Conservation (phyloP, 2,113 vertebrate species). For the Lagenorhynchus albirostris region DNA sequence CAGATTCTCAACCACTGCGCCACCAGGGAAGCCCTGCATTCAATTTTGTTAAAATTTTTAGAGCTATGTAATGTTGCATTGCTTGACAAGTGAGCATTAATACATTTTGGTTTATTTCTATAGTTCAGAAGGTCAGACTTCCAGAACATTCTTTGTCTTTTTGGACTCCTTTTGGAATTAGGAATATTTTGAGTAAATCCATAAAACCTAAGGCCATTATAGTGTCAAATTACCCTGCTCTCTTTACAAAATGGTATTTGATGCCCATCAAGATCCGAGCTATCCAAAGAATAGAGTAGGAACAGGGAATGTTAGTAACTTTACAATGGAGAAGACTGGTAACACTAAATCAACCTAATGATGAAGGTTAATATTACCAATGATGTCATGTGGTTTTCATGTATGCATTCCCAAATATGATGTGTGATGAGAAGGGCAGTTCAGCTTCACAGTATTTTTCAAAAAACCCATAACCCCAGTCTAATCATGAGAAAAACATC, state of each 20-base stretch:
- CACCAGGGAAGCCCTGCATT: neutral
- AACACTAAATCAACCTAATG: neutral
- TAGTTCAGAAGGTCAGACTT: neutral
- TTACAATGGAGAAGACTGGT: neutral
- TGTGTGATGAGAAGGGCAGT: neutral
- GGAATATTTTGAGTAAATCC: neutral
- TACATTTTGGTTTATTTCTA: neutral
- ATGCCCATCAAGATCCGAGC: neutral
- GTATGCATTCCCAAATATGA: neutral
- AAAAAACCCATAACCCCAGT: neutral
- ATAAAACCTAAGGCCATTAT: neutral
- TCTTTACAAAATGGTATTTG: neutral
- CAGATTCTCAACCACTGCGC: too few species aligned
- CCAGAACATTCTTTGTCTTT: constrained; percentile 7
- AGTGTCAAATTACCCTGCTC: neutral
- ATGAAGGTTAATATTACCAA: neutral
- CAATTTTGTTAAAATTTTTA: neutral
- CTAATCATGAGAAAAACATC: neutral
- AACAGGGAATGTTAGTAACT: neutral
- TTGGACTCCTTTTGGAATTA: neutral
- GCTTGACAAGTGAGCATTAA: neutral
- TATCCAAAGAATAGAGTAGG: neutral
- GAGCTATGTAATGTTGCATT: neutral
- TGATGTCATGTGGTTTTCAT: neutral
- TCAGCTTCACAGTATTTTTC: neutral